Base-by-base conservation (phyloP, 2,888 invertebrate species). In the Ophion slaviceki region DNA sequence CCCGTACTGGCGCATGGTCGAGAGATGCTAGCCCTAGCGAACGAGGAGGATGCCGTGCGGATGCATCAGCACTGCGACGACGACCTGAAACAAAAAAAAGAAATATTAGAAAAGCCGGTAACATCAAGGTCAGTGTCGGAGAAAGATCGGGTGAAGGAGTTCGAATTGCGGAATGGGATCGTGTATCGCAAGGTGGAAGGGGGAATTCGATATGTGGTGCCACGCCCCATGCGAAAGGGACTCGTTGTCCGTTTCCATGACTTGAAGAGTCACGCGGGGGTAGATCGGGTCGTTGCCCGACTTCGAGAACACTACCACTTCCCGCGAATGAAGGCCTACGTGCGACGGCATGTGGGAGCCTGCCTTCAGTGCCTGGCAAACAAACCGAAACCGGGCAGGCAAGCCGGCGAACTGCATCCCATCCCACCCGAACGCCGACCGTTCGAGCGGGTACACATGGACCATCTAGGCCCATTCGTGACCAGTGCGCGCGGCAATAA, bases 1-100 rank as follows among this genome's bases (percentile, higher is more conserved):
- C 32, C 20, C 0, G n/a, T n/a, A 17, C 84, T 87, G 79, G 77
- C 74, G 11, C 88, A 88, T 71, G 87, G 17, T 3, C 14, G n/a
- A 20, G 10, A 32, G 32, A 32, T 66, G 3, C 53, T 76, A 85
- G 32, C 85, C 80, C 53, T 47, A 1, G 7, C n/a, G 68, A 62
- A 14, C 24, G 62, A 80, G 17, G 80, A 71, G 14, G 80, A 80
- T 11, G n/a, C n/a, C 2, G 57, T 80, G 1, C 47, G 53, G 36
- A 32, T 57, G 40, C 32, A 32, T 32, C 32, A 32, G n/a, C n/a
- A n/a, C n/a, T n/a, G n/a, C n/a, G n/a, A n/a, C n/a, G n/a, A n/a
- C n/a, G n/a, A n/a, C n/a, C n/a, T n/a, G n/a, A n/a, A n/a, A n/a
- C n/a, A n/a, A n/a, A n/a, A n/a, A n/a, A n/a, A n/a, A n/a, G n/a